Percentiles rank a stretch among this genome's conserved stretches.
phyloP scores from a whole-genome alignment of 2,113 vertebrate genomes.

The pig (Sus scrofa) region T2T-Sscrofa CM000812.6:18918001-18918500 shows the following conservation, averaged over 20 bases:
- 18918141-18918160: background rate
- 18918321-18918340: conserved; percentile 89
- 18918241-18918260: conserved; percentile 91
- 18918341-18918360: conserved; percentile 71
- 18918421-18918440: background rate
- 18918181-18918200: conserved; percentile 89
- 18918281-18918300: conserved; percentile 85
- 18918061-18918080: background rate
- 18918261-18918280: conserved; percentile 92
- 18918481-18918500: background rate
- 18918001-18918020: background rate
- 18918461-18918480: background rate
- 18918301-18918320: conserved; percentile 91
- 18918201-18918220: conserved; percentile 93
- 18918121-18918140: background rate
- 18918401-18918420: background rate
- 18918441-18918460: background rate
- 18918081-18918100: background rate
- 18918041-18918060: background rate
- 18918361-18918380: background rate
- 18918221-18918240: conserved; percentile 94
- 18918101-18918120: background rate
- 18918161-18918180: background rate
- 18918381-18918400: background rate
- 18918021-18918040: background rate